A percentile compares a stretch with the other conserved stretches of the same genome.
These are phyloP conservation scores for Macropodus opercularis DNA, from an alignment of 2,797 vertebrate genomes.

Conservation along the genomic window DNA sequence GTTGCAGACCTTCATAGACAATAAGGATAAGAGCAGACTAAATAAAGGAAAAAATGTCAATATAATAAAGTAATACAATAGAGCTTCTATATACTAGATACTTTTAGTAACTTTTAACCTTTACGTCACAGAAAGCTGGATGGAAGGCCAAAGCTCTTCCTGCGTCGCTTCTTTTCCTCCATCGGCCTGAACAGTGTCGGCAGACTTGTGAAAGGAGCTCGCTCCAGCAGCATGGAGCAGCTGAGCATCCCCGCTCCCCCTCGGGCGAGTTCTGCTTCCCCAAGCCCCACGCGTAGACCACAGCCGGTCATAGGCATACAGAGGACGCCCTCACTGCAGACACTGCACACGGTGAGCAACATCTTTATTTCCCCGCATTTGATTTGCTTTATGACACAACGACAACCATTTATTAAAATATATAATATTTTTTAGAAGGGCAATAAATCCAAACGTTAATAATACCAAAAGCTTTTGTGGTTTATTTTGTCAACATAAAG, in stretches of 20 bases:
- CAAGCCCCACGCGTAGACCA: constrained; percentile 75
- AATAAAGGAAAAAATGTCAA: not conserved
- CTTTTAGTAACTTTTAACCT: not conserved
- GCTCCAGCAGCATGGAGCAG: constrained; percentile 86
- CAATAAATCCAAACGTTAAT: not conserved
- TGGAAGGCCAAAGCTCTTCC: constrained; percentile 80
- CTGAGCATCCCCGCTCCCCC: constrained; percentile 69
- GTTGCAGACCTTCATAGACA: no score
- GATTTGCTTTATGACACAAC: no score
- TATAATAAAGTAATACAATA: no score
- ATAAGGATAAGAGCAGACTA: not conserved
- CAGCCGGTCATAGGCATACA: constrained; percentile 71
- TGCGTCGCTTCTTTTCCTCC: constrained; percentile 85
- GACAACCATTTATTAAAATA: no score
- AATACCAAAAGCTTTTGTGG: constrained; percentile 4
- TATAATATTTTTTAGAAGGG: no score
- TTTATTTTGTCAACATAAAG: constrained; percentile 28
- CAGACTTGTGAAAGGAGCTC: constrained; percentile 79
- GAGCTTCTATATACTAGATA: not conserved
- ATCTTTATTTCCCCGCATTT: constrained; percentile 5
- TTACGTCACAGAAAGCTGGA: constrained; percentile 71
- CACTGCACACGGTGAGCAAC: constrained; percentile 75
- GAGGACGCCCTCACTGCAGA: constrained; percentile 83
- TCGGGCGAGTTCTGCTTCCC: constrained; percentile 65
- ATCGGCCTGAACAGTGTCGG: constrained; percentile 84